Base-by-base conservation (phyloP, 2,113 vertebrate genomes). In the Zapus hudsonius region DNA sequence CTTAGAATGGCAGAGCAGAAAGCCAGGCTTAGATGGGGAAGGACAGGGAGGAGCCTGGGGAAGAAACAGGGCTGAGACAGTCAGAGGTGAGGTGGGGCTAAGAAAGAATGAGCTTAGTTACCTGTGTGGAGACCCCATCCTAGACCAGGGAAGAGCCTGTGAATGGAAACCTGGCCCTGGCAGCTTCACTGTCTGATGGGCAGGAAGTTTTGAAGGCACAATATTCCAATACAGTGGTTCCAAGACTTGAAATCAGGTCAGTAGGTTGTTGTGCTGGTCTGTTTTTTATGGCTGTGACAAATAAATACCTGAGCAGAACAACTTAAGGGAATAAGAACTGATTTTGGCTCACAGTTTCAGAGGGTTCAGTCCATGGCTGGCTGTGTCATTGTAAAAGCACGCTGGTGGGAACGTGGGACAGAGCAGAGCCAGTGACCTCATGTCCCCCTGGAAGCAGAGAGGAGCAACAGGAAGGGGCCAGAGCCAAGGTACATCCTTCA, bases 1-100 rank as follows among this genome's bases (percentile, higher is more conserved):
- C 96, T 89, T 80, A 1, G 81, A 92, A 89, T 63, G 72, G 89
- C 57, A 92, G 44, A 8, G 82, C 75, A 63, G 91, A 96, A 52
- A 91, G 72, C 66, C 2, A 27, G 55, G 67, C 73, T 82, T 27
- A 59, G 70, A 90, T 55, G 6, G 9, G 94, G 93, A 74, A 82
- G 87, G 79, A 61, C 36, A 0, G 11, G 0, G 57, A 22, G 29
- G 6, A 1, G 27, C 23, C 25, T 1, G 2, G 63, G 5, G 42
- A 12, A 36, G 42, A 84, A 2, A 31, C 20, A 19, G 22, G 31
- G 44, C 36, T 9, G 3, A 31, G 23, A 22, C 10, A 33, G 63
- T 10, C 52, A 2, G 1, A 0, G 7, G 44, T 0, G 1, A 47
- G 12, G 19, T 2, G 0, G 16, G 5, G n/a, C 31, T 7, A 12